phyloP scores from a whole-genome alignment of 37 sponge, comb jelly and placozoan genomes.

The Tethya wilhelma region DNA sequence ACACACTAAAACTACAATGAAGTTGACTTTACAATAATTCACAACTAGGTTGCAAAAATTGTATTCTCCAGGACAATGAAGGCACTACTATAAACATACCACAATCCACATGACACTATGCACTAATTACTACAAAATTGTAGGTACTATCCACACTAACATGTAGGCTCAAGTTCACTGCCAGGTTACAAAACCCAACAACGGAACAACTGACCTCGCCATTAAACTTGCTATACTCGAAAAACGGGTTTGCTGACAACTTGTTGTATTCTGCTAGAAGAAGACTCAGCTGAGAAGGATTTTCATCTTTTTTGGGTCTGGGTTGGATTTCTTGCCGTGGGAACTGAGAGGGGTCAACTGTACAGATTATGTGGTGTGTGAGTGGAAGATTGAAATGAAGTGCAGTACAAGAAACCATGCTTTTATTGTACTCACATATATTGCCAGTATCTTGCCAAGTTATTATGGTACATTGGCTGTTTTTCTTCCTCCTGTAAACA shows the following conservation, averaged over 20 bases:
- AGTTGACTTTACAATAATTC: too few relatives aligned
- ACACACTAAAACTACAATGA: too few relatives aligned
- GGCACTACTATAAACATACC: too few relatives aligned
- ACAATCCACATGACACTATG: too few relatives aligned
- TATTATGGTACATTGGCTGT: slow-evolving; percentile 39
- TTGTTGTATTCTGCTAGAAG: slow-evolving; percentile 61
- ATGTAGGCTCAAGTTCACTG: not conserved
- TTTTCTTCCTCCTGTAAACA: slow-evolving; percentile 42
- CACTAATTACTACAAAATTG: too few relatives aligned
- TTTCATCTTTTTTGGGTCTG: slow-evolving; percentile 2
- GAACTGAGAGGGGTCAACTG: slow-evolving; percentile 60
- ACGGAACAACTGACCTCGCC: slow-evolving; percentile 60
- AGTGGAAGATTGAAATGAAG: not conserved
- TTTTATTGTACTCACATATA: not conserved
- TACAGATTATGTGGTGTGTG: not conserved
- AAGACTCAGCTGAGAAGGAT: slow-evolving; percentile 44
- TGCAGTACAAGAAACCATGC: not conserved
- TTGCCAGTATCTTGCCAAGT: slow-evolving; percentile 28
- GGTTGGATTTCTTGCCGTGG: slow-evolving; percentile 23
- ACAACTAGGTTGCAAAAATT: too few relatives aligned
- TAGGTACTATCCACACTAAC: too few relatives aligned
- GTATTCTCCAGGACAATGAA: too few relatives aligned
- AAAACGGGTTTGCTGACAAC: slow-evolving; percentile 69
- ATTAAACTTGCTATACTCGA: slow-evolving; percentile 70
- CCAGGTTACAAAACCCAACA: not conserved